phyloP scores from a whole-genome alignment of 1,140 invertebrate genomes.

The Lasaia peninsularis region DNA sequence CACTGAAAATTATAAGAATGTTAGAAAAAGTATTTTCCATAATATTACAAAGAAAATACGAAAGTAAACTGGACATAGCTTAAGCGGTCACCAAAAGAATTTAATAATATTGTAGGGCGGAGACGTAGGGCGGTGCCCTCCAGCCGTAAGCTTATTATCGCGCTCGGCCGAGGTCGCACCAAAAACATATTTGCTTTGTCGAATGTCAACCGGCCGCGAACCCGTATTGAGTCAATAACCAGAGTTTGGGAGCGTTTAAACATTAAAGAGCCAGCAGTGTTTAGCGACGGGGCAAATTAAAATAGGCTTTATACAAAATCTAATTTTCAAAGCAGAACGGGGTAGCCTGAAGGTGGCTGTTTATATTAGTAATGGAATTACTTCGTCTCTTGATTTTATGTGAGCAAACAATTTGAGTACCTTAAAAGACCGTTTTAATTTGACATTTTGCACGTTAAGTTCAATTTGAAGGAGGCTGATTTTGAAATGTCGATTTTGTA shows the following conservation, averaged over 20 bases:
- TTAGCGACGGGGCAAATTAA: conserved; percentile 72
- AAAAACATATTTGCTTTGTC: conserved; percentile 65
- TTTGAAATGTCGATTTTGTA: background rate
- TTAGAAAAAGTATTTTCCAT: conserved; percentile 22
- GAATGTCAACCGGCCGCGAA: conserved; percentile 55
- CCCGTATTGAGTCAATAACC: conserved; percentile 57
- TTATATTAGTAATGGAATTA: conserved; percentile 72
- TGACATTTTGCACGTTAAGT: background rate
- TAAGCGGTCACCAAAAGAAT: conserved; percentile 58
- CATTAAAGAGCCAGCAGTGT: conserved; percentile 68
- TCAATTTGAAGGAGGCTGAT: background rate
- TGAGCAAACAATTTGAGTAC: conserved; percentile 24
- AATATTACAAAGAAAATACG: conserved; percentile 30
- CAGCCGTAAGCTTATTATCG: conserved; percentile 69
- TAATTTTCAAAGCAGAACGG: conserved; percentile 69
- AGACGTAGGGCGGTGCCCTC: conserved; percentile 40
- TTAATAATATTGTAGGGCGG: conserved; percentile 33
- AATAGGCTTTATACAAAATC: conserved; percentile 75
- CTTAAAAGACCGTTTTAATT: conserved; percentile 13
- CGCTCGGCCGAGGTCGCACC: conserved; percentile 35
- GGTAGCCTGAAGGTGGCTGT: conserved; percentile 52
- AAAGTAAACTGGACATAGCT: conserved; percentile 47
- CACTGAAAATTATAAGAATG: too few relatives aligned
- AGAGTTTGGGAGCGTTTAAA: conserved; percentile 63
- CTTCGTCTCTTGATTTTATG: conserved; percentile 55